Conservation (phyloP, 1,140 invertebrate genomes). For the Bombus impatiens region DNA sequence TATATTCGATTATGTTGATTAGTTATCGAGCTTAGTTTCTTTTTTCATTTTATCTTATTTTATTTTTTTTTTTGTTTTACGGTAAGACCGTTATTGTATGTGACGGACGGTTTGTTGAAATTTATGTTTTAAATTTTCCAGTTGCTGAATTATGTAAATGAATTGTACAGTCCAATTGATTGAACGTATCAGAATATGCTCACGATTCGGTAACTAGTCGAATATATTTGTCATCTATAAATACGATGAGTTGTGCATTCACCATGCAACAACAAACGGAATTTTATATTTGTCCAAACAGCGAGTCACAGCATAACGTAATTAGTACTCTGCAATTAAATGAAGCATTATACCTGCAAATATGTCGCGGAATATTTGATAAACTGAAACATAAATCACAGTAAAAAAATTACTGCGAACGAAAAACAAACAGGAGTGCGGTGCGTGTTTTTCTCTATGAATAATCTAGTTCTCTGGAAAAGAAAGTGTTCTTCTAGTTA, state of each 20-base stretch:
- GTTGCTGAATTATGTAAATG: not conserved
- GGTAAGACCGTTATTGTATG: not conserved
- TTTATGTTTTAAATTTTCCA: constrained; percentile 4
- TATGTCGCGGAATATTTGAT: not conserved
- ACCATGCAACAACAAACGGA: not conserved
- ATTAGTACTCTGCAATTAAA: constrained; percentile 11
- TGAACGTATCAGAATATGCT: constrained; percentile 11
- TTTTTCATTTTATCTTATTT: not conserved
- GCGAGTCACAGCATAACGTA: not conserved
- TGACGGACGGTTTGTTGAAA: not conserved
- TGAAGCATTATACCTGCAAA: not conserved
- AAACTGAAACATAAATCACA: not conserved
- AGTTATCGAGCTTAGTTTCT: not conserved
- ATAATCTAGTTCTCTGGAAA: not conserved
- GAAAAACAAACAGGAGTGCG: not conserved
- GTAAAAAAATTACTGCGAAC: not conserved
- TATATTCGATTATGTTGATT: too few species aligned
- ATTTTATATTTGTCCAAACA: constrained; percentile 16
- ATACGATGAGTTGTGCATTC: constrained; percentile 1
- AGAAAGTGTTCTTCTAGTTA: not conserved
- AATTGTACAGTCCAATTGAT: not conserved
- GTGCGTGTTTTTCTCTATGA: not conserved
- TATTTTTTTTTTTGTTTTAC: not conserved
- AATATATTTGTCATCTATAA: constrained; percentile 3
- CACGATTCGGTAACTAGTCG: not conserved